Base-by-base conservation (phyloP, 2,888 invertebrate genomes). In the Erebia epiphron region DNA sequence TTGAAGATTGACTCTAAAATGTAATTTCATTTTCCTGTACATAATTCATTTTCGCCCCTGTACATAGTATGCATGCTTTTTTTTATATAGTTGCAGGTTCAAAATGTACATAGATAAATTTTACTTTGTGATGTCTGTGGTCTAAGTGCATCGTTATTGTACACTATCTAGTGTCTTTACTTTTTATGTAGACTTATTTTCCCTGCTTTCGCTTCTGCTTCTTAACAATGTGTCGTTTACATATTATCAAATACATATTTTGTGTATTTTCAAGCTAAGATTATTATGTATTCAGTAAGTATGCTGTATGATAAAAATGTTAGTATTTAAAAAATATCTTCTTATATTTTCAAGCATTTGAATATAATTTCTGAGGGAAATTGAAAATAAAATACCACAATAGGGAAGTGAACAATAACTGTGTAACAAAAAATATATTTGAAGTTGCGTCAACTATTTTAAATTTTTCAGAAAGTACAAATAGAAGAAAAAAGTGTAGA, bases 401-500 rank as follows among this genome's bases (percentile, higher is more conserved):
- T 2, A 18, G 18, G 49, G 2, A 49, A 49, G 2, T 21, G 21
- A 21, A 49, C 5, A 46, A 61, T 18, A 46, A 13, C 16, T 21
- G 11, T 18, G 13, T n/a, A n/a, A 14, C n/a, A 11, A 43, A 61
- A 61, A 61, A 13, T 13, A 13, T 2, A 43, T 18, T 43, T 52
- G 10, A 52, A n/a, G n/a, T 57, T 41, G 21, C 62, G 4, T 68
- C 71, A 49, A 1, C 43, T 3, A 8, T 68, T 18, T 35, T 58
- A 35, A 10, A 71, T 46, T 78, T 91, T 90, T 79, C 90, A 94
- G 94, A 93, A 94, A 91, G 84, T 88, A 67, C 91, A 90, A 65
- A 76, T 89, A 9, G 90, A 92, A 79, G 91, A 94, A 86, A 90
- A 91, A 75, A 88, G 87, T 71, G 83, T 93, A 2, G 89, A 92